These are phyloP conservation scores for Lasioglossum marginatum DNA, from an alignment of 2,888 invertebrate species.

Conservation along the genomic window DNA sequence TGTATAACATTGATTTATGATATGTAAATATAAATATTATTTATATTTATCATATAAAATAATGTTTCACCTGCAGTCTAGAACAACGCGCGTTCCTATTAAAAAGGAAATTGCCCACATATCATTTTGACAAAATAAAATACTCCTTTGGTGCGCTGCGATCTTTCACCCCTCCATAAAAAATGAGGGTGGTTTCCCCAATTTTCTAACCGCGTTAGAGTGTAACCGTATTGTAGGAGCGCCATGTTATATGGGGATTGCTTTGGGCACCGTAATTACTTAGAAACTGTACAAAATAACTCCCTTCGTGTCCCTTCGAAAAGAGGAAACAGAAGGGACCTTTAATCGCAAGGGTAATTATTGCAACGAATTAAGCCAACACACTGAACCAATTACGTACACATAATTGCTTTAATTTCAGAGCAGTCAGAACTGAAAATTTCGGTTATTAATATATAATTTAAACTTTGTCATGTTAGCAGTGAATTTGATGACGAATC, in stretches of 20 bases:
- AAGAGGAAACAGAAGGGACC: background rate
- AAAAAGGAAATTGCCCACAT: background rate
- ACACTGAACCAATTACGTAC: background rate
- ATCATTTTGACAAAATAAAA: background rate
- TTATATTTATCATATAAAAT: too few relatives aligned
- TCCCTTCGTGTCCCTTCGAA: background rate
- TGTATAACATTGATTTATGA: background rate
- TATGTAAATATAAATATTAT: too few relatives aligned
- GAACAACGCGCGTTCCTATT: background rate
- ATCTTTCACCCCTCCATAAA: constrained; percentile 1
- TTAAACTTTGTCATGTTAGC: background rate
- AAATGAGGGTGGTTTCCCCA: constrained; percentile 1
- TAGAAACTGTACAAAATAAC: background rate
- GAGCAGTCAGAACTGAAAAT: background rate
- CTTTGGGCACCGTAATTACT: too few relatives aligned
- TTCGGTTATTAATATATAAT: background rate
- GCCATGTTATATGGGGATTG: background rate
- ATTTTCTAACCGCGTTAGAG: constrained; percentile 5
- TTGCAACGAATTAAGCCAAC: background rate
- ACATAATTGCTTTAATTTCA: background rate
- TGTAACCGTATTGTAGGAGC: background rate
- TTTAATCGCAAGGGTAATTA: background rate
- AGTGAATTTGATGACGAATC: background rate
- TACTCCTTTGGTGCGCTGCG: background rate
- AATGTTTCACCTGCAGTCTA: background rate